phyloP scores from a whole-genome alignment of 1,140 invertebrate genomes.

The Goniozus legneri region DNA sequence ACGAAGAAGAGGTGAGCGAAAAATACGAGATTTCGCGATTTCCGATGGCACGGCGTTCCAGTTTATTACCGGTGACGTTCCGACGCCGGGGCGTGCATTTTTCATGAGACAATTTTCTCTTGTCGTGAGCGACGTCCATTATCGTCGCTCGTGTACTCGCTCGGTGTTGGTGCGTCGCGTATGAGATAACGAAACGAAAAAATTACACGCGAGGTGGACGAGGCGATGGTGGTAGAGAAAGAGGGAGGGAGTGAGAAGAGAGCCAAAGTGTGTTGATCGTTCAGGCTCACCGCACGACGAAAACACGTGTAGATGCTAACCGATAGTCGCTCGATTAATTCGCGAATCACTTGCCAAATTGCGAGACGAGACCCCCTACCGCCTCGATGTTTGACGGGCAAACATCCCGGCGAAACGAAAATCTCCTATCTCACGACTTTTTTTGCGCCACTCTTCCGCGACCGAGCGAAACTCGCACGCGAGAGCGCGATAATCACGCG shows the following conservation, averaged over 20 bases:
- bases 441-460: too few relatives aligned
- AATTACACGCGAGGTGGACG: slow-evolving; percentile 15
- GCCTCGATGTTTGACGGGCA: too few relatives aligned
- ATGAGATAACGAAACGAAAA: slow-evolving; percentile 23
- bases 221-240: too few relatives aligned
- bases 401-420: too few relatives aligned
- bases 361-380: too few relatives aligned
- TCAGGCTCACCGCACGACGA: slow-evolving; percentile 10
- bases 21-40: background rate
- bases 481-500: too few relatives aligned
- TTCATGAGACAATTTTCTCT: slow-evolving; percentile 40
- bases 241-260: too few relatives aligned
- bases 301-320: slow-evolving; percentile 38
- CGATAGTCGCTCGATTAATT: slow-evolving; percentile 36
- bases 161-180: slow-evolving; percentile 12
- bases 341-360: slow-evolving; percentile 6
- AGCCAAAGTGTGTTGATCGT: too few relatives aligned
- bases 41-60: slow-evolving; percentile 13
- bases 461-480: too few relatives aligned
- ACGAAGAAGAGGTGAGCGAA: too few relatives aligned
- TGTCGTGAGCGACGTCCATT: slow-evolving; percentile 34
- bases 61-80: slow-evolving; percentile 26
- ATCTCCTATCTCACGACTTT: too few relatives aligned
- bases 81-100: slow-evolving; percentile 28
- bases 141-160: slow-evolving; percentile 11